Base-by-base conservation (phyloP, 2,113 vertebrate species). In the Zosterops pallidus region DNA sequence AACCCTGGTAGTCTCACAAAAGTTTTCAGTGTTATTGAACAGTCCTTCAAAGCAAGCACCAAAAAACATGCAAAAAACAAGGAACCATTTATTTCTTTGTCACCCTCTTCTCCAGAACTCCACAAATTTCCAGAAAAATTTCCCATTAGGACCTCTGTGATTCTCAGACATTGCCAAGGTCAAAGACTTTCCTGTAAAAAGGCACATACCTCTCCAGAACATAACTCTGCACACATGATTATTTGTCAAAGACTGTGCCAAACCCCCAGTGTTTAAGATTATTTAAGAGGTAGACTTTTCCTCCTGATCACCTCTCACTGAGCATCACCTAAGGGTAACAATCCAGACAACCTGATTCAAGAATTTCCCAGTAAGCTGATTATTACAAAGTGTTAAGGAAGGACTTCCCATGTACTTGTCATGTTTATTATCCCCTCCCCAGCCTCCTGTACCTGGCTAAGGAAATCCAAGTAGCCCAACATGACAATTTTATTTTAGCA, bases 401-500 rank as follows among this genome's bases (percentile, higher is more conserved):
- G n/a, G 22, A 92, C 46, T 90, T 33, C 35, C 26, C 39, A 55
- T 2, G 7, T 9, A 74, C 6, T 77, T 59, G 76, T 52, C 94
- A 93, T 37, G 46, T 71, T 71, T 83, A 37, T 85, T 93, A 93
- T 94, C 92, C 89, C 96, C 86, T 90, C 72, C 47, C 59, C 42
- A 67, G 83, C 80, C 86, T 86, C 83, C 59, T 55, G 50, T 42
- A 90, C 16, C 46, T 44, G 63, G 68, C 89, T 83, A 86, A 71
- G 47, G 53, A 92, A 93, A 93, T 56, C 50, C 44, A 94, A 76
- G 49, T 63, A 83, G 47, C 29, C 39, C 44, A 78, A 86, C 83
- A 89, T 49, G 64, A 92, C 81, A 94, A 41, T 59, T 75, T 67
- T 35, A 70, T 16, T 41, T 63, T 23, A 26, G 33, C 19, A 78